Evolutionary conservation across 2,113 vertebrate species (phyloP), one percentile per base, ranked within the genome.

Genomic region (Conger conger): DNA sequence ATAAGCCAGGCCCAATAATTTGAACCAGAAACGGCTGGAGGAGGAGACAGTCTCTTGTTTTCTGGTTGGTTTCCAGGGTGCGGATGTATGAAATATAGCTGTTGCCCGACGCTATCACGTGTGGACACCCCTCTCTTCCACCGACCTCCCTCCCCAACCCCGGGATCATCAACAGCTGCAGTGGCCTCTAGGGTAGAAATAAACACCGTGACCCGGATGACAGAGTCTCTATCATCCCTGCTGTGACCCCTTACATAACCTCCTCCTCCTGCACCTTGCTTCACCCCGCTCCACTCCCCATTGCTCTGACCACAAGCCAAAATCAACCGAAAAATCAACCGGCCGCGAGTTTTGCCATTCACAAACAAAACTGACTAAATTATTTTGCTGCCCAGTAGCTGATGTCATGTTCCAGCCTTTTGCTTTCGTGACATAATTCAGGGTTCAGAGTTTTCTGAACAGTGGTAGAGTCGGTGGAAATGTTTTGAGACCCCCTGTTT

Each of bases 101-200:
- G 36, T 2, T 35, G 42, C 79, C 68, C 40, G 50, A 81, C 50
- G 30, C n/a, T 50, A 57, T 54, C 80, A 57, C n/a, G 15, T 27
- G 42, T 0, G 0, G 40, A 9, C 30, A 54, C 33, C 42, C 30
- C 17, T 54, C 80, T 30, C 27, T n/a, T 23, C 40, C 20, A n/a
- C 79, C 42, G 15, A 81, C 15, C 45, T 45, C 79, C 45, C 80
- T 78, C 76, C 15, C 9, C 76, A 38, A 18, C 73, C 79, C 23
- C 57, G 4, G 4, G 23, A 15, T 9, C 80, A 57, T 54, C 80
- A n/a, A 42, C 80, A 81, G 80, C 80, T 81, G 80, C 30, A 20
- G 33, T n/a, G n/a, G 80, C 80, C 80, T 81, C 80, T 50, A 57
- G 80, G 80, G 15, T 81, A 33, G 80, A 81, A 81, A 57, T 81